Base-by-base conservation (phyloP, 92 coral and sea anemone genomes). In the Galaxea fascicularis region DNA sequence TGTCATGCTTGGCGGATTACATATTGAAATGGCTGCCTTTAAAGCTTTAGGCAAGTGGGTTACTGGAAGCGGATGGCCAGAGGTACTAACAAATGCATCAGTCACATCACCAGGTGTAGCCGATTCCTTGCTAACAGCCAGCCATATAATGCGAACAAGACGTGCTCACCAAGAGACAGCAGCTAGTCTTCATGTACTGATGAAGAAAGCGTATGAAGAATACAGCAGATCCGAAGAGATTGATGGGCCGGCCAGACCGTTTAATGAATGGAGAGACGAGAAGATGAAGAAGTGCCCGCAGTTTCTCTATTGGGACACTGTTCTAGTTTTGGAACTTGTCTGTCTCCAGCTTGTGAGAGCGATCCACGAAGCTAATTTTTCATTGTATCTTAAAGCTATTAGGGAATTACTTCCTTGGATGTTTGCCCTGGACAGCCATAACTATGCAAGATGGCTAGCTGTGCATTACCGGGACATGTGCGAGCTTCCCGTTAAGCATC, bases 111-210 rank as follows among this genome's bases (percentile, higher is more conserved):
- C 8, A 14, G 90, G 77, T 21, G 81, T 89, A 45, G 87, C 93
- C 29, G 86, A 89, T 52, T 89, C 93, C 26, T 90, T 90, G 58
- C 71, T 90, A 62, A 24, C 84, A 57, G 90, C 90, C 41, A 86
- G 93, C 80, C 90, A 81, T 51, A 39, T 86, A n/a, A 86, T 90
- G 35, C 64, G 80, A 18, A 90, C 93, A 74, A 52, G 93, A 70
- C 90, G 90, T 13, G 90, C 93, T 39, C 93, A 90, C 29, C 90
- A 90, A 73, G 90, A 86, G 53, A 86, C 88, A 21, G 90, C 88
- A n/a, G 93, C 88, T 47, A 82, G 80, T 74, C 88, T 86, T 44
- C 73, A 80, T 49, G 39, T 85, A 30, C 82, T 86, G 74, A 60
- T 81, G 87, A 47, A 67, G 16, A 82, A 82, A 53, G 84, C 76